Percentiles rank a stretch among this genome's conserved stretches.
Evolutionary conservation across 2,888 invertebrate species (phyloP).

Genomic region (Onthophagus sagittarius): DNA sequence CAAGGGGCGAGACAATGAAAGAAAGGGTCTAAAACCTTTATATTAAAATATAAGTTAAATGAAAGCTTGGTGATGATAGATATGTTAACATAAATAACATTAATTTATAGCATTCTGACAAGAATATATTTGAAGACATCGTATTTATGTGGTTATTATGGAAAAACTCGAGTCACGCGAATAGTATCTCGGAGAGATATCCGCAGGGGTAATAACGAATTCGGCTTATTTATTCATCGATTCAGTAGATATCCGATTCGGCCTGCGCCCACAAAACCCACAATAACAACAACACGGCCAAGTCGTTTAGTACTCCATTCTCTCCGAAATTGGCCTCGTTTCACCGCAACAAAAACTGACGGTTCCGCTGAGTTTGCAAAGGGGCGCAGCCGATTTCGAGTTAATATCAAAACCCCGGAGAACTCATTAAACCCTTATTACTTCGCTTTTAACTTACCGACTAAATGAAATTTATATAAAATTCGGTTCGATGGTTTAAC

Average conservation of each 20-base stretch:
- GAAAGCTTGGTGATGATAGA: not conserved
- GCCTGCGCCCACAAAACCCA: not conserved
- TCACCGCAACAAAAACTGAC: not conserved
- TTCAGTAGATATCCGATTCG: not conserved
- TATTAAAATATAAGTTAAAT: no score
- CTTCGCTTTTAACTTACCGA: not conserved
- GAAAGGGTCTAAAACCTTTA: no score
- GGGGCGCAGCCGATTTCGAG: not conserved
- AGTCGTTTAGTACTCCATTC: not conserved
- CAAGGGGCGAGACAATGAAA: no score
- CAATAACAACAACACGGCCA: not conserved
- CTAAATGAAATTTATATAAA: no score
- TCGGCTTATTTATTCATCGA: not conserved
- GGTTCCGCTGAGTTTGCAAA: not conserved
- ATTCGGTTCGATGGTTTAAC: no score
- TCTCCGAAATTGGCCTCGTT: not conserved
- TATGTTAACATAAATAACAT: not conserved
- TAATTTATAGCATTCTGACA: not conserved
- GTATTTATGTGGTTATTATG: not conserved
- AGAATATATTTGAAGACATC: not conserved
- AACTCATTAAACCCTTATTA: not conserved
- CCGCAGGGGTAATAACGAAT: not conserved
- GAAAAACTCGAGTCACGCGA: not conserved
- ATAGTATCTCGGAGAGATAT: not conserved
- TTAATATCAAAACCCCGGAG: not conserved